Percentiles rank a stretch among this genome's conserved stretches.
Conservation (phyloP, 2,888 invertebrate genomes). For the Reticulitermes lucifugus region DNA sequence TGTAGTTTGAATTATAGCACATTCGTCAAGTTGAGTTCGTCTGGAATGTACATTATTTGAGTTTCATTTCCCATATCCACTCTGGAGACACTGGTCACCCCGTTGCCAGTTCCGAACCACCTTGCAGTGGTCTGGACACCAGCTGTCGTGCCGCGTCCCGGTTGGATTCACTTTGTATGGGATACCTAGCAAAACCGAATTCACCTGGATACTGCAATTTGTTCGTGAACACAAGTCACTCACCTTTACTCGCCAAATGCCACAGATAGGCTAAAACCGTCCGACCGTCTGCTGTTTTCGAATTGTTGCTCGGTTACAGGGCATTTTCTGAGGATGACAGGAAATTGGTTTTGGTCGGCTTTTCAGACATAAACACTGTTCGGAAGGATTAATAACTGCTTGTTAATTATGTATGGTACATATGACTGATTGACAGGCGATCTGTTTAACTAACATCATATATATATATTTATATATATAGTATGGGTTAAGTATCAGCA, state of each 20-base stretch:
- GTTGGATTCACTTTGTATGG: background rate
- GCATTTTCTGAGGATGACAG: background rate
- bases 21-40: background rate
- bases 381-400: no score
- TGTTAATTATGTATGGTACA: no score
- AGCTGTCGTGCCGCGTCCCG: background rate
- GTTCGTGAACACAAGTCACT: background rate
- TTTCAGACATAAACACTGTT: no score
- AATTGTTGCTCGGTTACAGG: background rate
- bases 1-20: no score
- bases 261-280: background rate
- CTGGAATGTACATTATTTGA: background rate
- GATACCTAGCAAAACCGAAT: background rate
- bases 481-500: no score
- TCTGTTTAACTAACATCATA: no score
- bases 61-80: constrained; percentile 2
- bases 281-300: background rate
- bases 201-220: background rate
- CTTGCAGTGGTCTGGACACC: background rate
- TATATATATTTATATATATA: no score
- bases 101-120: background rate
- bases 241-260: background rate
- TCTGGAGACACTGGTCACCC: background rate
- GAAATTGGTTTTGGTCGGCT: background rate
- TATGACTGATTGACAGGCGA: no score